Evolutionary conservation across 2,888 invertebrate species (phyloP).

Genomic region (Ectemnius lituratus): DNA sequence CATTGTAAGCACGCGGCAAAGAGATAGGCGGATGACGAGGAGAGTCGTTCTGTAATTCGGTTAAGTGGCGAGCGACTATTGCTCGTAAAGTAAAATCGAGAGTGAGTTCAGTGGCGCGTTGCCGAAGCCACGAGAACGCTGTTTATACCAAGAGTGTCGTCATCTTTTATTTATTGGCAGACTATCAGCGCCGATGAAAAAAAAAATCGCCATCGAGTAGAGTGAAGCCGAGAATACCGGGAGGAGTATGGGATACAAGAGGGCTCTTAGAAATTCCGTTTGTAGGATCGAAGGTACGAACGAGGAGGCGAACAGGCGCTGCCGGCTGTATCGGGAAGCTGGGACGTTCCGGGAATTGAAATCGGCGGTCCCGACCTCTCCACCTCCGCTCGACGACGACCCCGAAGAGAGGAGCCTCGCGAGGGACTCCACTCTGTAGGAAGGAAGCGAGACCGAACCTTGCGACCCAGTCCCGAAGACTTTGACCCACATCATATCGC

Average conservation of each 20-base stretch:
- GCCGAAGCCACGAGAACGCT: slow-evolving; percentile 1
- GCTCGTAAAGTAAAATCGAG: neutral
- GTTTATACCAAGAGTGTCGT: neutral
- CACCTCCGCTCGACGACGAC: slow-evolving; percentile 48
- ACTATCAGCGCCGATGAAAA: slow-evolving; percentile 8
- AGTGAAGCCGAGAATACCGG: neutral
- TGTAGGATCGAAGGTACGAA: slow-evolving; percentile 8
- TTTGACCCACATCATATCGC: slow-evolving; percentile 76
- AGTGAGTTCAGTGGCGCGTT: neutral
- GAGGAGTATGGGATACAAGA: neutral
- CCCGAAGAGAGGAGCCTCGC: slow-evolving; percentile 56
- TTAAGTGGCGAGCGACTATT: neutral
- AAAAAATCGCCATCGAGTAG: neutral
- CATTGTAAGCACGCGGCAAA: neutral
- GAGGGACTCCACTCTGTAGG: slow-evolving; percentile 53
- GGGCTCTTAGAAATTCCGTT: slow-evolving; percentile 12
- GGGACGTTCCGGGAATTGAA: slow-evolving; percentile 56
- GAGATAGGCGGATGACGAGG: neutral
- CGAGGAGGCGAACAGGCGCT: neutral
- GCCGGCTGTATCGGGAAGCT: slow-evolving; percentile 23
- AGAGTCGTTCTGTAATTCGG: neutral
- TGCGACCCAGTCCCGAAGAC: slow-evolving; percentile 75
- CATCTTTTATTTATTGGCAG: slow-evolving; percentile 10
- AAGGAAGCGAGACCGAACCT: slow-evolving; percentile 62
- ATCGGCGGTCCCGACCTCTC: slow-evolving; percentile 51